Conservation (phyloP, 2,797 vertebrate species). For the Carapus acus region DNA sequence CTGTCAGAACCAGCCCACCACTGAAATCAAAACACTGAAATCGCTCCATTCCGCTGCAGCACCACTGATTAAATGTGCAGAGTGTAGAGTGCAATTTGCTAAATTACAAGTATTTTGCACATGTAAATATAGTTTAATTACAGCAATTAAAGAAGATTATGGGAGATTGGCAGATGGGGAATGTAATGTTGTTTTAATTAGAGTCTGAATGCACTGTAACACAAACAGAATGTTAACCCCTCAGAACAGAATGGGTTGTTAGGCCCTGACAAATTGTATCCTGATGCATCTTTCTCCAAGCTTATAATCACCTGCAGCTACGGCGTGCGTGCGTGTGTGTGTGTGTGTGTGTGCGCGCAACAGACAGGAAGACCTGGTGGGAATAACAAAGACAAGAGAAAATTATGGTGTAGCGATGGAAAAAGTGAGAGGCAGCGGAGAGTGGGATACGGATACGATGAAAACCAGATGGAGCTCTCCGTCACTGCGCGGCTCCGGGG, state of each 20-base stretch:
- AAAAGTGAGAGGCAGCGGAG: constrained; percentile 54
- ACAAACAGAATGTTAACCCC: constrained; percentile 99
- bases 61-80: constrained; percentile 98
- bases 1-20: constrained; percentile 89
- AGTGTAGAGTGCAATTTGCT: constrained; percentile 99
- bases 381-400: constrained; percentile 47
- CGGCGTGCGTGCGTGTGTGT: constrained; percentile 29
- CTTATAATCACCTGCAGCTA: constrained; percentile 76
- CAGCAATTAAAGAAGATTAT: constrained; percentile 99
- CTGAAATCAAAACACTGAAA: constrained; percentile 97
- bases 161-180: constrained; percentile 99
- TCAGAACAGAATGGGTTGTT: constrained; percentile 87
- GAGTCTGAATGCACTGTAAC: constrained; percentile 99
- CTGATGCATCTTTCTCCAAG: constrained; percentile 69
- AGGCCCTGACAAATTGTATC: constrained; percentile 81
- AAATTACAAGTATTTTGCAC: constrained; percentile 99
- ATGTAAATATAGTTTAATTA: constrained; percentile 99
- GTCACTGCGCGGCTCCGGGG: constrained; percentile 44
- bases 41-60: constrained; percentile 94
- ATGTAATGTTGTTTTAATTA: constrained; percentile 99
- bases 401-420: constrained; percentile 49
- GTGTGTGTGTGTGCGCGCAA: constrained; percentile 2
- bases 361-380: constrained; percentile 38
- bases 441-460: constrained; percentile 52
- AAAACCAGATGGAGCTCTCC: constrained; percentile 61